Conservation (phyloP, 1,140 invertebrate species). For the Lerema accius region DNA sequence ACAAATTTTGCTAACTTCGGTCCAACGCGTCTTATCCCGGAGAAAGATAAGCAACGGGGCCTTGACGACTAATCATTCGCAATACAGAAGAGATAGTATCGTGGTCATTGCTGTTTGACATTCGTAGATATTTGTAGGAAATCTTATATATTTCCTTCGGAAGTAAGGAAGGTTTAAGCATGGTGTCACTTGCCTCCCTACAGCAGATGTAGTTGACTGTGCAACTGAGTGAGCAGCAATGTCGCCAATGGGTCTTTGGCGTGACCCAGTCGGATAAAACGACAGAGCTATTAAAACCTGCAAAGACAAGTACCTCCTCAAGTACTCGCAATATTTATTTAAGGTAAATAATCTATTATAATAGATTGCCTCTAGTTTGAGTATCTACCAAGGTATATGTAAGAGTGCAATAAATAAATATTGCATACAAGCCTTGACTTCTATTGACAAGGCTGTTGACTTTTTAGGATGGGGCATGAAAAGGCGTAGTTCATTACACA, state of each 20-base stretch:
- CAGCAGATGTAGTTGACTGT: slow-evolving; percentile 25
- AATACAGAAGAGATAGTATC: too few species aligned
- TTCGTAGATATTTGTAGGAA: slow-evolving; percentile 7
- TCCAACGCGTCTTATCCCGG: too few species aligned
- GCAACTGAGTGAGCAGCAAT: slow-evolving; percentile 24
- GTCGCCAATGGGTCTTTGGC: slow-evolving; percentile 27
- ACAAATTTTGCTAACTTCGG: too few species aligned
- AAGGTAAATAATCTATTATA: too few species aligned
- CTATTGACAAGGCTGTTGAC: background rate
- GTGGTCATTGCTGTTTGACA: too few species aligned
- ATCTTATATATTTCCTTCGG: slow-evolving; percentile 25
- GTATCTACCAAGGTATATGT: too few species aligned
- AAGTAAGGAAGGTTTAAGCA: background rate
- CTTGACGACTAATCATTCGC: too few species aligned
- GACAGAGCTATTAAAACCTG: slow-evolving; percentile 24
- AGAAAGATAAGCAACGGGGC: too few species aligned
- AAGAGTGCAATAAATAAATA: too few species aligned
- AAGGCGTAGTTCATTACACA: background rate
- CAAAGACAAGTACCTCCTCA: too few species aligned
- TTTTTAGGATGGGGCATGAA: background rate
- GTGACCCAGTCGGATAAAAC: slow-evolving; percentile 29
- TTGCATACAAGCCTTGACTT: background rate
- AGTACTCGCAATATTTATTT: too few species aligned
- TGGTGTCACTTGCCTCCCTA: slow-evolving; percentile 2
- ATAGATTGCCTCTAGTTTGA: too few species aligned